A percentile compares a stretch with the other conserved stretches of the same genome.
phyloP scores from a whole-genome alignment of 2,113 vertebrate genomes.

The Scartelaos histophorus region DNA sequence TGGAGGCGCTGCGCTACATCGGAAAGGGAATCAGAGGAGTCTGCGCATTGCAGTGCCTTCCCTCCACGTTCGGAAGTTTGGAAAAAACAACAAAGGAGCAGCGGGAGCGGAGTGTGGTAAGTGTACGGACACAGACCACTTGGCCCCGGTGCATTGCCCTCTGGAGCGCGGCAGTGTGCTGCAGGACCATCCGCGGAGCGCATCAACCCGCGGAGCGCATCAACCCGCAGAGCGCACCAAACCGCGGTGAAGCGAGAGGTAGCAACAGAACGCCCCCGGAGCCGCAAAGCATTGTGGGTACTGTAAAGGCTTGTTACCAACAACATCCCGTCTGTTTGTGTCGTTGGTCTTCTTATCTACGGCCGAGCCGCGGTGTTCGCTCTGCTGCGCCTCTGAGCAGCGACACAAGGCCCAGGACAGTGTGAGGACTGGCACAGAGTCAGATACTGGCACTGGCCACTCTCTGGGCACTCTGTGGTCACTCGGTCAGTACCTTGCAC shows the following conservation, averaged over 20 bases:
- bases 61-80: constrained; percentile 70
- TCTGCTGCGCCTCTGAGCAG: no score
- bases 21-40: constrained; percentile 44
- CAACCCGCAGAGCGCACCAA: background rate
- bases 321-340: background rate
- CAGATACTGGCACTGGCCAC: no score
- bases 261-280: background rate
- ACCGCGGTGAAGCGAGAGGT: background rate
- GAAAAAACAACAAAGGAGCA: constrained; percentile 57
- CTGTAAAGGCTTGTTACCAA: background rate
- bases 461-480: no score
- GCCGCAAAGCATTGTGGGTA: background rate
- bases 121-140: constrained; percentile 7
- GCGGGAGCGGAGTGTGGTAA: constrained; percentile 53
- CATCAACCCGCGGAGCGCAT: background rate
- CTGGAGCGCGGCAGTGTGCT: background rate
- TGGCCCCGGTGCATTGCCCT: background rate
- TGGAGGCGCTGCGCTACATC: constrained; percentile 40
- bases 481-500: no score
- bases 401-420: background rate
- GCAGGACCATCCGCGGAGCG: background rate
- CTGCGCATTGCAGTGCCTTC: constrained; percentile 52
- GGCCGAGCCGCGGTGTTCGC: background rate
- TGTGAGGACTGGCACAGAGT: no score
- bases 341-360: no score